Evolutionary conservation across 2,888 invertebrate genomes (phyloP), one percentile per base, ranked within the genome.

Genomic region (Perdita meconis): DNA sequence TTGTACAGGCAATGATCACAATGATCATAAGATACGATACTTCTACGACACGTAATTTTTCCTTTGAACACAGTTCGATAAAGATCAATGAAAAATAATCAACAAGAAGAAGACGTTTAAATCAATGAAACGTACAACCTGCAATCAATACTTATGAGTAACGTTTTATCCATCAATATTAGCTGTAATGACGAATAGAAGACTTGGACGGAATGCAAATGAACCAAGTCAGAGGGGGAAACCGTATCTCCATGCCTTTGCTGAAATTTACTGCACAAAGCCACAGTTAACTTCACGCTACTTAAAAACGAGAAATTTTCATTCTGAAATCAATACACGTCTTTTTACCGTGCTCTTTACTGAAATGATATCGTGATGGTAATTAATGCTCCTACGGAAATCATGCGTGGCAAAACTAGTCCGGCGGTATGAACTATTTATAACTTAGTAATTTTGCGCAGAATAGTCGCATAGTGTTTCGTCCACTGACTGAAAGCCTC

Each of bases 51-150:
- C 78, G 42, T 59, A 57, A 68, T 74, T 71, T 68, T 78, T 69
- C 78, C 71, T 74, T 70, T 75, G 71, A 85, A 75, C 75, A 55
- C 71, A 67, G 47, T 71, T 78, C 74, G 56, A 59, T 72, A 84
- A 80, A 75, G 72, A 30, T 84, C 66, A 79, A 82, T 80, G 81
- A 83, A 83, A 78, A 68, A 76, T 85, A 82, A 85, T 77, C 63
- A 80, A 74, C 73, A 74, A 69, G 85, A 83, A 80, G 85, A 85
- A 83, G 85, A 81, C 69, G 66, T 72, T n/a, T 85, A 85, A 75
- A 56, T 82, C 77, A 64, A 67, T 82, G 73, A 82, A 72, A 73
- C 71, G 66, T 77, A 70, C 80, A 76, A 57, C 63, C 71, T 66
- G 67, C 63, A 75, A 74, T 72, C 76, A 78, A 75, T 78, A 73